These are phyloP conservation scores for Campoplex nolae DNA, from an alignment of 2,888 invertebrate genomes.

Conservation along the genomic window DNA sequence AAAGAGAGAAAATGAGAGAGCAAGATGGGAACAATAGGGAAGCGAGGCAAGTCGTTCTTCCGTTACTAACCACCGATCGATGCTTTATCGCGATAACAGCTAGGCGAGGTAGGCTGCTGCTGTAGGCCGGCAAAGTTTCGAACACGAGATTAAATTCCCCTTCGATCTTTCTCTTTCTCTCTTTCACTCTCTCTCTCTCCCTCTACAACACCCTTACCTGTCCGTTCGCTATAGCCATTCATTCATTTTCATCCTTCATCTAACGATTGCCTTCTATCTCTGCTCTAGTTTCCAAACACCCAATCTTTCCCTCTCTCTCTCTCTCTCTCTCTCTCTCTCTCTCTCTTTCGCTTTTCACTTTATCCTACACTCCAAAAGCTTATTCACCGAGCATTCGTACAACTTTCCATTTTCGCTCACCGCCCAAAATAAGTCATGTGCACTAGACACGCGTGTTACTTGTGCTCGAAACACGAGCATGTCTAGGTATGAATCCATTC, in stretches of 20 bases:
- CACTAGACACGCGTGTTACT: background rate
- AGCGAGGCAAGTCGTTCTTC: conserved; percentile 76
- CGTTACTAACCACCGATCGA: conserved; percentile 79
- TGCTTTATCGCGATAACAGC: conserved; percentile 79
- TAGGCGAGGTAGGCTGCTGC: conserved; percentile 66
- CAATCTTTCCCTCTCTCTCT: too few relatives aligned
- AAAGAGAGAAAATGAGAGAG: conserved; percentile 51
- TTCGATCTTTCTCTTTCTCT: conserved; percentile 35
- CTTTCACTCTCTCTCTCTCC: conserved; percentile 51
- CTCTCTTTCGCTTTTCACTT: conserved; percentile 2
- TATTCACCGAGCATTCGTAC: conserved; percentile 66
- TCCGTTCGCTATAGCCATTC: conserved; percentile 33
- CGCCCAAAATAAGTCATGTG: conserved; percentile 1
- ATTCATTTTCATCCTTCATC: conserved; percentile 8
- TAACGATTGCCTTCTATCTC: too few relatives aligned
- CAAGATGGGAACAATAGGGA: conserved; percentile 53
- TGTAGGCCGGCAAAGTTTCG: conserved; percentile 73
- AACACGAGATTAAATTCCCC: conserved; percentile 73
- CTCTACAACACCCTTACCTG: conserved; percentile 36
- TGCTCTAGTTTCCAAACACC: too few relatives aligned
- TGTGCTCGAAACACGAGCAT: background rate
- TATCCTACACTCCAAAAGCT: conserved; percentile 1
- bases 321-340: too few relatives aligned
- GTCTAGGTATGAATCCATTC: too few relatives aligned
- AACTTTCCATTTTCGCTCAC: conserved; percentile 66